Evolutionary conservation across 37 sponge, comb jelly and placozoan species (phyloP), one percentile per base, ranked within the genome.

Genomic region (Theonella swinhoei): DNA sequence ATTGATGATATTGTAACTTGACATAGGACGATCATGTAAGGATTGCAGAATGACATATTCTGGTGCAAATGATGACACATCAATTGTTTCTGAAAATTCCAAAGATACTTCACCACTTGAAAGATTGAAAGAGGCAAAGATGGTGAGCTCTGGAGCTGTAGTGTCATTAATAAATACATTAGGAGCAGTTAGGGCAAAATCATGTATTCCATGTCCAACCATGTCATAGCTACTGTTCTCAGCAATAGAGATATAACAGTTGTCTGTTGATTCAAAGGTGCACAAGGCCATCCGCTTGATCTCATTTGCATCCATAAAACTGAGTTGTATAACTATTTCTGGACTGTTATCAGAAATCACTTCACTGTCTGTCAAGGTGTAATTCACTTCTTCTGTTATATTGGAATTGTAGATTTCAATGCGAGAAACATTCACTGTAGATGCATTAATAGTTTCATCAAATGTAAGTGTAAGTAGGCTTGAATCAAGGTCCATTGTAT

Each of bases 391-490:
- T 66, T 65, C 64, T 34, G 70, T 29, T 11, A 79, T 60, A 32
- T 72, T 54, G 5, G 58, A 39, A 14, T 75, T 54, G 58, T 47
- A 39, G 22, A 96, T 63, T 2, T 60, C 2, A 19, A 96, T 62
- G 2, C 66, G 26, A n/a, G 77, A 35, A 19, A 85, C 31, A 33
- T 47, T 42, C 4, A 96, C 72, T 0, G 97, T 70, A 31, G 90
- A 73, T 60, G 80, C 88, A 82, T 91, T 79, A 8, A 96, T 85
- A 40, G 97, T 96, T 79, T 93, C 94, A 89, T 88, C 89, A 78
- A 94, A 96, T 32, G 38, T 76, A 31, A 96, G 62, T 19, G 67
- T 74, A 2, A 96, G 69, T 11, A 83, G 60, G 8, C 91, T 92
- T 79, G 80, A n/a, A 39, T 94, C 80, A 1, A 96, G 90, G 64